These are phyloP conservation scores for Drosophila birchii DNA, from an alignment of 2,888 invertebrate species.

Conservation along the genomic window DNA sequence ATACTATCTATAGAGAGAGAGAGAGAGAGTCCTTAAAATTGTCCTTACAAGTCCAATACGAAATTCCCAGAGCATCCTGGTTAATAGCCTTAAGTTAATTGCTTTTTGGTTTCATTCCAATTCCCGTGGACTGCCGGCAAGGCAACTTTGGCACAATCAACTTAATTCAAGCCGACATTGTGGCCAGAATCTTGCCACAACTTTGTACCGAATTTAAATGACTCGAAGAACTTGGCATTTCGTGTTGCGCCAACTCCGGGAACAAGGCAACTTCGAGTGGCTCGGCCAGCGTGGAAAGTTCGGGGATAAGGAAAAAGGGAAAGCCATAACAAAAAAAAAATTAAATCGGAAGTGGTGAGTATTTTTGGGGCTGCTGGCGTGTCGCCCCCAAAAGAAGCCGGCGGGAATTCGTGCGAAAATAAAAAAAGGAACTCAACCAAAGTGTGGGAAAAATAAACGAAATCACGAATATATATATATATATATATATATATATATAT, in stretches of 20 bases:
- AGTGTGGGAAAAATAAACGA: constrained; percentile 48
- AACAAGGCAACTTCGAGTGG: constrained; percentile 27
- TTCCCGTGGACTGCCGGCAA: constrained; percentile 12
- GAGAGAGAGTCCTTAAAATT: not conserved
- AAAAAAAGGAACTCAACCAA: constrained; percentile 31
- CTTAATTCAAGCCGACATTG: constrained; percentile 36
- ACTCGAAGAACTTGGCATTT: constrained; percentile 35
- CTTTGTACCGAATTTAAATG: constrained; percentile 42
- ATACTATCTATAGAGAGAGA: not conserved
- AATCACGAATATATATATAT: constrained; percentile 38
- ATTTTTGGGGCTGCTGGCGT: constrained; percentile 39
- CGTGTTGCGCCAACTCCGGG: constrained; percentile 30
- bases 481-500: not conserved
- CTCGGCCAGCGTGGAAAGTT: constrained; percentile 20
- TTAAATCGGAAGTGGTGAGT: constrained; percentile 47
- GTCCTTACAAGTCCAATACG: not conserved
- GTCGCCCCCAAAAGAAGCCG: constrained; percentile 30
- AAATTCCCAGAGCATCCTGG: constrained; percentile 14
- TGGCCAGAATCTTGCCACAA: constrained; percentile 23
- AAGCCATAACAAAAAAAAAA: constrained; percentile 40
- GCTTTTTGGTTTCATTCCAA: constrained; percentile 33
- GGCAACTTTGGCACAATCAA: constrained; percentile 36
- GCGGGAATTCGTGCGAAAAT: constrained; percentile 45
- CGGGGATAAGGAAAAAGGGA: constrained; percentile 15
- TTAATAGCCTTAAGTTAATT: constrained; percentile 42